Percentiles rank a stretch among this genome's conserved stretches.
phyloP scores from a whole-genome alignment of 1,140 invertebrate species.

The Halyomorpha halys region DNA sequence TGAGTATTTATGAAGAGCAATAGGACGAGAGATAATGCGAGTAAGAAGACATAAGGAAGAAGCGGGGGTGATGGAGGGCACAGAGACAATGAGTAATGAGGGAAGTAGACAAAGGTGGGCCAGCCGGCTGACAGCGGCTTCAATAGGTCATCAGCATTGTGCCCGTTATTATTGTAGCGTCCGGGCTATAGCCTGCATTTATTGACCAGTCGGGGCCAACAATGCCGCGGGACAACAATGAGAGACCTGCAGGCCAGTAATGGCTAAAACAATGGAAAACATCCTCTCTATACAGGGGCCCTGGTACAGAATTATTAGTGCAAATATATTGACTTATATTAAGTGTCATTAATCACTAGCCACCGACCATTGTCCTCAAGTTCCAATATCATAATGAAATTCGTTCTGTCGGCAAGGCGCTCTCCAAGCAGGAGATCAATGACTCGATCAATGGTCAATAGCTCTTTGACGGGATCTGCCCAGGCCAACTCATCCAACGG shows the following conservation, averaged over 20 bases:
- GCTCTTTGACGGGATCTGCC: too few species aligned
- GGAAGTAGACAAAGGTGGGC: constrained; percentile 9
- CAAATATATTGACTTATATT: constrained; percentile 28
- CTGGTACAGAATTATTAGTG: constrained; percentile 26
- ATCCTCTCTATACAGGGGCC: constrained; percentile 18
- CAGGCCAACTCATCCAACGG: too few species aligned
- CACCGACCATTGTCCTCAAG: constrained; percentile 13
- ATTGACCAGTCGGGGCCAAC: constrained; percentile 25
- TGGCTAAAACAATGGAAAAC: constrained; percentile 25
- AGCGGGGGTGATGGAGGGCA: neutral
- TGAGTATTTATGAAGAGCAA: neutral
- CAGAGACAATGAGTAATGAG: constrained; percentile 4
- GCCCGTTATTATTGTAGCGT: constrained; percentile 13
- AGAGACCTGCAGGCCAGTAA: constrained; percentile 7
- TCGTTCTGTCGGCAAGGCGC: constrained; percentile 7
- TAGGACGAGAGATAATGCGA: neutral
- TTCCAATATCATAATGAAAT: constrained; percentile 20
- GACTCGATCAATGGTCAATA: too few species aligned
- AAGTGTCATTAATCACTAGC: constrained; percentile 26
- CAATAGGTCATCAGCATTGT: constrained; percentile 10
- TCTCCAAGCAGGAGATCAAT: too few species aligned
- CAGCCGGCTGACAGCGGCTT: constrained; percentile 1
- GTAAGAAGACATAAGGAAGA: constrained; percentile 14
- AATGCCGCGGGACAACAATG: constrained; percentile 21
- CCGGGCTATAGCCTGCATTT: constrained; percentile 22